Evolutionary conservation across 1,140 invertebrate genomes (phyloP).

Genomic region (Zaprionus vittiger): DNA sequence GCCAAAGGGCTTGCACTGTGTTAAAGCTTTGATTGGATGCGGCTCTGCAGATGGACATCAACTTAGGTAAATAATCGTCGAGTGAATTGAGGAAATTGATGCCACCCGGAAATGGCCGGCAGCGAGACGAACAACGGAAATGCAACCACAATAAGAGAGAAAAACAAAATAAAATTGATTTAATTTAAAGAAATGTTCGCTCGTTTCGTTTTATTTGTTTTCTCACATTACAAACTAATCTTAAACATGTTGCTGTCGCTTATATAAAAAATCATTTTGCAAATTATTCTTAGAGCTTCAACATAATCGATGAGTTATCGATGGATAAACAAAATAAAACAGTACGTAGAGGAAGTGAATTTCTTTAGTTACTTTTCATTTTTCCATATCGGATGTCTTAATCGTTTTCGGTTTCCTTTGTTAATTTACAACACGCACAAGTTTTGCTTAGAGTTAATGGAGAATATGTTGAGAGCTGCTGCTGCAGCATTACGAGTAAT

Average conservation of each 20-base stretch:
- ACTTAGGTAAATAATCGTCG: conserved; percentile 4
- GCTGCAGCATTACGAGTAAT: conserved; percentile 18
- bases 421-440: conserved; percentile 77
- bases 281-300: conserved; percentile 16
- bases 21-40: background rate
- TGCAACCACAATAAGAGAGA: background rate
- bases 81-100: background rate
- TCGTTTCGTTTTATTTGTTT: conserved; percentile 44
- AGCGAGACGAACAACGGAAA: background rate
- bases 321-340: background rate
- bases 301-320: conserved; percentile 26
- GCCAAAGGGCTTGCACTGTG: background rate
- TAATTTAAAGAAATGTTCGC: conserved; percentile 30
- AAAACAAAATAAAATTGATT: conserved; percentile 9
- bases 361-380: conserved; percentile 27
- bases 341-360: conserved; percentile 33
- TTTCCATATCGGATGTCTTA: background rate
- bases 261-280: conserved; percentile 24
- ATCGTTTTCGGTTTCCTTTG: conserved; percentile 31
- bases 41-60: background rate
- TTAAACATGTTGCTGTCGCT: conserved; percentile 35
- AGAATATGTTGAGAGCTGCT: conserved; percentile 57
- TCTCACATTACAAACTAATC: conserved; percentile 39
- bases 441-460: conserved; percentile 66
- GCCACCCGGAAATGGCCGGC: conserved; percentile 11